Evolutionary conservation across 1,140 invertebrate species (phyloP).

Genomic region (Formica exsecta): DNA sequence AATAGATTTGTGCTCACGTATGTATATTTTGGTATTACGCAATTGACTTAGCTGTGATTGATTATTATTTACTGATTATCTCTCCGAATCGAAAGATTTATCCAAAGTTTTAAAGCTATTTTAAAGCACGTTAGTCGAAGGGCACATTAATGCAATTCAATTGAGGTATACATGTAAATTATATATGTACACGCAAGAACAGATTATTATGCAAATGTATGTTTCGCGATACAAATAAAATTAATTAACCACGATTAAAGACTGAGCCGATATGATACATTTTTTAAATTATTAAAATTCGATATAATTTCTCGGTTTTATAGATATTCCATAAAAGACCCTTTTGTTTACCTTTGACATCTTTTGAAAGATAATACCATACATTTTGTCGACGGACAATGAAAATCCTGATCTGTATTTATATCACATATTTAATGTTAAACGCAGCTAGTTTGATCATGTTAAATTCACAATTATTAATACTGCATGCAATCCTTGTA

Average conservation of each 20-base stretch:
- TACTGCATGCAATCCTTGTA: not conserved
- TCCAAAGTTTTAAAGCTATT: slow-evolving; percentile 67
- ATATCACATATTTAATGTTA: slow-evolving; percentile 24
- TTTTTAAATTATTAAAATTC: slow-evolving; percentile 33
- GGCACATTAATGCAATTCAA: slow-evolving; percentile 48
- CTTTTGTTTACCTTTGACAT: not conserved
- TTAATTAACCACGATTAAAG: slow-evolving; percentile 36
- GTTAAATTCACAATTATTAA: not conserved
- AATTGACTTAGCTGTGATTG: slow-evolving; percentile 74
- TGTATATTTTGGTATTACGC: slow-evolving; percentile 39
- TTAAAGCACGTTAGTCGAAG: slow-evolving; percentile 68
- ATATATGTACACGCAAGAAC: not conserved
- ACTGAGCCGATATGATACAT: slow-evolving; percentile 17
- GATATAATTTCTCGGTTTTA: not conserved
- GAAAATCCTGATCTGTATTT: slow-evolving; percentile 2
- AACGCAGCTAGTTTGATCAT: not conserved
- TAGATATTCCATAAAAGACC: slow-evolving; percentile 27
- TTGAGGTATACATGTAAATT: slow-evolving; percentile 19
- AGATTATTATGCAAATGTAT: not conserved
- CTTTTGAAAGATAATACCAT: not conserved
- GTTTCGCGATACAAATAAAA: slow-evolving; percentile 3
- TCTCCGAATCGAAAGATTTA: slow-evolving; percentile 32
- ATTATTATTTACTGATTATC: slow-evolving; percentile 43
- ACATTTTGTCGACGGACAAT: slow-evolving; percentile 30
- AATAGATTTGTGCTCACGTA: slow-evolving; percentile 12